Evolutionary conservation across 2,113 vertebrate genomes (phyloP).

Genomic region (Emydocephalus ijimae): DNA sequence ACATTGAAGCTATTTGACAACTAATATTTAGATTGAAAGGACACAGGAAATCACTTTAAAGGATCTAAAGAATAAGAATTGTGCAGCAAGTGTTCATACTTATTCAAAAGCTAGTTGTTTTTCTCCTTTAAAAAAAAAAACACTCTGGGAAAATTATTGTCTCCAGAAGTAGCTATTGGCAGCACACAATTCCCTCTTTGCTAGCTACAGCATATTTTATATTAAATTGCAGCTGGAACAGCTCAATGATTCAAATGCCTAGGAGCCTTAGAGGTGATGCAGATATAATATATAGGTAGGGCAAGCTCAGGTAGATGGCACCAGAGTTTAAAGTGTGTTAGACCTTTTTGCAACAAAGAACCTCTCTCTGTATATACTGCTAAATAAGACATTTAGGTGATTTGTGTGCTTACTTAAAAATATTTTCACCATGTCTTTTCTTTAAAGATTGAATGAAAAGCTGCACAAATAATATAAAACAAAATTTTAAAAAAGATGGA

Average conservation of each 20-base stretch:
- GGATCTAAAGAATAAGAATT: not conserved
- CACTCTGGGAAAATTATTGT: not conserved
- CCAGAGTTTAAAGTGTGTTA: not conserved
- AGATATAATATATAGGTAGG: not conserved
- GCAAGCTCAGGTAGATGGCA: not conserved
- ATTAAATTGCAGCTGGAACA: not conserved
- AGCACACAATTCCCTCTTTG: not conserved
- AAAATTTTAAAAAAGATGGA: not conserved
- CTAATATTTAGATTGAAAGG: not conserved
- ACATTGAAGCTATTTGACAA: not conserved
- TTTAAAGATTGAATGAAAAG: not conserved
- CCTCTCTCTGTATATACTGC: rapidly evolving
- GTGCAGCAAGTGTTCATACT: not conserved
- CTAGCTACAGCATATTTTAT: not conserved
- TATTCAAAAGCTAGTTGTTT: not conserved
- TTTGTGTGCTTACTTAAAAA: not conserved
- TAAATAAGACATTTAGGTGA: not conserved
- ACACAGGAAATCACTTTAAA: not conserved
- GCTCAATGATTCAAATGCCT: not conserved
- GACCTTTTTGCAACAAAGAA: not conserved
- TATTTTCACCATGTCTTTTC: not conserved
- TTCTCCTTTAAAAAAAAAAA: not conserved
- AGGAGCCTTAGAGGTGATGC: not conserved
- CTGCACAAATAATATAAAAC: not conserved
- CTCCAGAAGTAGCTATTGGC: not conserved